These are phyloP conservation scores for Drosophila teissieri DNA, from an alignment of 1,140 invertebrate species.

Conservation along the genomic window DNA sequence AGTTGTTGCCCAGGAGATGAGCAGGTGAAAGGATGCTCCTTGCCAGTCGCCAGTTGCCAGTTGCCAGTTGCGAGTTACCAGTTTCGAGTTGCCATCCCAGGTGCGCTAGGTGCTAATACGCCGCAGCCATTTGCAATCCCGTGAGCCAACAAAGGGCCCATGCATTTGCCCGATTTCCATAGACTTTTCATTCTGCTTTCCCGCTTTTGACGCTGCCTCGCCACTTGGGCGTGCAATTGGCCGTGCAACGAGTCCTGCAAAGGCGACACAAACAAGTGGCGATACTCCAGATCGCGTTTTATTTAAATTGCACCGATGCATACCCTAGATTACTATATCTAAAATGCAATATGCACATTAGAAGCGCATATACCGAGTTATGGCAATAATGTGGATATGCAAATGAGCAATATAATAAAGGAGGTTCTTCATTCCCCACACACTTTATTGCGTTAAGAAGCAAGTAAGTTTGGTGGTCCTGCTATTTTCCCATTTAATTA, in stretches of 20 bases:
- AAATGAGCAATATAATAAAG: too few relatives aligned
- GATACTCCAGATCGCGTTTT: not conserved
- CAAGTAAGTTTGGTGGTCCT: too few relatives aligned
- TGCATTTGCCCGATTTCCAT: constrained; percentile 44
- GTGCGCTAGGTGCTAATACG: constrained; percentile 39
- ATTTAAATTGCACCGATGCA: too few relatives aligned
- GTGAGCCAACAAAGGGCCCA: constrained; percentile 39
- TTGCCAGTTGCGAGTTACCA: too few relatives aligned
- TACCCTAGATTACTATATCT: not conserved
- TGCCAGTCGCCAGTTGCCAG: not conserved
- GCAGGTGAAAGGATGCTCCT: constrained; percentile 27
- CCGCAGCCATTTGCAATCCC: constrained; percentile 16
- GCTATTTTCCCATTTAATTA: too few relatives aligned
- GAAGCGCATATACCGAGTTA: too few relatives aligned
- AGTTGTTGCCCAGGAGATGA: constrained; percentile 52
- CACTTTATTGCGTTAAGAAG: too few relatives aligned
- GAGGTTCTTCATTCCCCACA: too few relatives aligned
- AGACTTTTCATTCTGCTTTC: constrained; percentile 27
- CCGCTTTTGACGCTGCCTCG: constrained; percentile 47
- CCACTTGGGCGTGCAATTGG: constrained; percentile 73
- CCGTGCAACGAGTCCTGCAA: constrained; percentile 60
- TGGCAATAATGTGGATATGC: too few relatives aligned
- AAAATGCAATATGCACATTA: not conserved
- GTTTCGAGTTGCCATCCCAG: not conserved
- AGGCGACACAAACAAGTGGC: constrained; percentile 27